Conservation (phyloP, 2,888 invertebrate species). For the Allophyes oxyacanthae region DNA sequence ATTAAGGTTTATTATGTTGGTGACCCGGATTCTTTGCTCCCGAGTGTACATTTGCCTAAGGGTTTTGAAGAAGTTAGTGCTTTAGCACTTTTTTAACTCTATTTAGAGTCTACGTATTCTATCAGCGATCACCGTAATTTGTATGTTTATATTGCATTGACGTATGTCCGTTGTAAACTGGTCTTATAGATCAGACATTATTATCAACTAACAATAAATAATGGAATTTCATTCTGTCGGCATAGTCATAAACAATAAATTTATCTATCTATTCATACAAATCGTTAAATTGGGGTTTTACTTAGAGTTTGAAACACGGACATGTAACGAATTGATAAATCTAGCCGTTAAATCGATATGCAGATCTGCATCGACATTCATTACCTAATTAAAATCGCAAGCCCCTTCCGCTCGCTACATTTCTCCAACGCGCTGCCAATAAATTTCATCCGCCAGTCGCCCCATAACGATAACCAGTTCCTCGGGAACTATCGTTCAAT, state of each 20-base stretch:
- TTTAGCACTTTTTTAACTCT: too few relatives aligned
- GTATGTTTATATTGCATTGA: too few relatives aligned
- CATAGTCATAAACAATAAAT: slow-evolving; percentile 48
- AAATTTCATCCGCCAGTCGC: slow-evolving; percentile 89
- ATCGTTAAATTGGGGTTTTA: slow-evolving; percentile 73
- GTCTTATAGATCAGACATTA: slow-evolving; percentile 11
- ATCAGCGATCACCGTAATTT: too few relatives aligned
- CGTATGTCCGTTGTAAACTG: too few relatives aligned
- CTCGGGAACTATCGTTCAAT: slow-evolving; percentile 90
- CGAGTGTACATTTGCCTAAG: too few relatives aligned
- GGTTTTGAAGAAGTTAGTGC: too few relatives aligned
- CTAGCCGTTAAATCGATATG: slow-evolving; percentile 88
- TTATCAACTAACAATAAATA: slow-evolving; percentile 37
- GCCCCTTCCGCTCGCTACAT: slow-evolving; percentile 89
- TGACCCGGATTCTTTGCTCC: too few relatives aligned
- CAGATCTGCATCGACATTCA: slow-evolving; percentile 89
- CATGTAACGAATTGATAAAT: slow-evolving; percentile 85
- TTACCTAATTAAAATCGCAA: slow-evolving; percentile 90
- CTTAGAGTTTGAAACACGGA: slow-evolving; percentile 79
- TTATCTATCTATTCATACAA: slow-evolving; percentile 58
- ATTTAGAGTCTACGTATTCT: too few relatives aligned
- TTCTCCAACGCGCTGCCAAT: slow-evolving; percentile 89
- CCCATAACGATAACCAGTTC: slow-evolving; percentile 90
- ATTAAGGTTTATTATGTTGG: too few relatives aligned
- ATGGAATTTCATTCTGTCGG: slow-evolving; percentile 31